phyloP scores from a whole-genome alignment of 2,888 invertebrate genomes.

The Actias luna region DNA sequence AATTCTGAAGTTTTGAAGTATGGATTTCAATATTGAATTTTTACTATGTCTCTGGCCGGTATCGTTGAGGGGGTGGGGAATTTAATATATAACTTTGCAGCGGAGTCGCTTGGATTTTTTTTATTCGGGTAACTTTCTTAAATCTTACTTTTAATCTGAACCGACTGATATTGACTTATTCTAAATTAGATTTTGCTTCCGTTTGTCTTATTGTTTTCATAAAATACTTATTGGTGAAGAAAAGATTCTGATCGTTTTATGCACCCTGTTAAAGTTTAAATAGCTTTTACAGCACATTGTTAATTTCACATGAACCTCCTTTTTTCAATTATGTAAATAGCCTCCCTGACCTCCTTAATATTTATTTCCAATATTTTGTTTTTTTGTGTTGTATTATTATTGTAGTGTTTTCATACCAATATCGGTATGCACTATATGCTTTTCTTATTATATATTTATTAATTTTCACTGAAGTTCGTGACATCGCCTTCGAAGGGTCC shows the following conservation, averaged over 20 bases:
- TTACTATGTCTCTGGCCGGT: conserved; percentile 57
- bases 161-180: not conserved
- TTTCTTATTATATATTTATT: no score
- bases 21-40: conserved; percentile 77
- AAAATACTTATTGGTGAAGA: not conserved
- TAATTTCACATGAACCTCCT: no score
- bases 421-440: no score
- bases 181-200: not conserved
- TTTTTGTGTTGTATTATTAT: no score
- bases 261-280: not conserved
- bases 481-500: no score
- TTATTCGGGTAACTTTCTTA: not conserved
- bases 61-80: conserved; percentile 41
- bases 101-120: conserved; percentile 27
- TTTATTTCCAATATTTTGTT: no score
- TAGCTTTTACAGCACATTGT: no score
- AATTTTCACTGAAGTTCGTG: no score
- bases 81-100: conserved; percentile 46
- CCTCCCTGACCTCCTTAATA: no score
- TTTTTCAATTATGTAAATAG: no score
- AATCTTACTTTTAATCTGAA: conserved; percentile 1
- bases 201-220: not conserved
- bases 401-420: no score
- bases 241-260: not conserved
- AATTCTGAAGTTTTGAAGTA: conserved; percentile 69